phyloP scores from a whole-genome alignment of 2,888 invertebrate species.

The Ectemnius lituratus region DNA sequence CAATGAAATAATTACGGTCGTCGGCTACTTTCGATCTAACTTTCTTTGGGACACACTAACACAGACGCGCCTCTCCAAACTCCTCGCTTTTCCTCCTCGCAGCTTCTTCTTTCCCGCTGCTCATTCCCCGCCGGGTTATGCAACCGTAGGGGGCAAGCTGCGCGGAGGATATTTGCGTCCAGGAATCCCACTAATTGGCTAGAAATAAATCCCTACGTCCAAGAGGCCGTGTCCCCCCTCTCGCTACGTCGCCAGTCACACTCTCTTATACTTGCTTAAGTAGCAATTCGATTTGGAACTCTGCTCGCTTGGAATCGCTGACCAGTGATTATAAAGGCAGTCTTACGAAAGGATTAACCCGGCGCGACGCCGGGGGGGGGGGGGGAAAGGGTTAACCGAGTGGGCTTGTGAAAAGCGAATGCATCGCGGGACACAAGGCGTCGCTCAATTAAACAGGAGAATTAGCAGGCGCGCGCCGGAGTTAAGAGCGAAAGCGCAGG shows the following conservation, averaged over 20 bases:
- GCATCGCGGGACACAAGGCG: neutral
- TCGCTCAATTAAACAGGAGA: slow-evolving; percentile 1
- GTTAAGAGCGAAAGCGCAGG: neutral
- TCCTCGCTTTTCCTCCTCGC: slow-evolving; percentile 10
- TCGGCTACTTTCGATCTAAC: neutral
- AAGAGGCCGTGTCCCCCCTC: slow-evolving; percentile 27
- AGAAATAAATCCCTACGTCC: slow-evolving; percentile 71
- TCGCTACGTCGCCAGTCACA: slow-evolving; percentile 14
- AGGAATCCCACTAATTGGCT: slow-evolving; percentile 74
- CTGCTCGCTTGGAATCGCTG: too few relatives aligned
- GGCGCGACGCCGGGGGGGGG: too few relatives aligned
- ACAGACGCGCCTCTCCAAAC: slow-evolving; percentile 2
- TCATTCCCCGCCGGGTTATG: slow-evolving; percentile 67
- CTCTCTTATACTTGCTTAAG: slow-evolving; percentile 2
- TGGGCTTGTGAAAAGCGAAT: too few relatives aligned
- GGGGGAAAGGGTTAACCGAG: too few relatives aligned
- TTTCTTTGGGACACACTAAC: neutral
- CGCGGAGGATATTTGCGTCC: slow-evolving; percentile 66
- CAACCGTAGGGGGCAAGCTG: slow-evolving; percentile 57
- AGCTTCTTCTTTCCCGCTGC: slow-evolving; percentile 34
- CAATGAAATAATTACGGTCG: too few relatives aligned
- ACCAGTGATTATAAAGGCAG: too few relatives aligned
- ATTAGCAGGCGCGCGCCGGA: neutral
- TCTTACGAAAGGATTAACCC: too few relatives aligned
- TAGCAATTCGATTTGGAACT: neutral